Evolutionary conservation across 2,113 vertebrate genomes (phyloP).

Genomic region (Oreochromis aureus): DNA sequence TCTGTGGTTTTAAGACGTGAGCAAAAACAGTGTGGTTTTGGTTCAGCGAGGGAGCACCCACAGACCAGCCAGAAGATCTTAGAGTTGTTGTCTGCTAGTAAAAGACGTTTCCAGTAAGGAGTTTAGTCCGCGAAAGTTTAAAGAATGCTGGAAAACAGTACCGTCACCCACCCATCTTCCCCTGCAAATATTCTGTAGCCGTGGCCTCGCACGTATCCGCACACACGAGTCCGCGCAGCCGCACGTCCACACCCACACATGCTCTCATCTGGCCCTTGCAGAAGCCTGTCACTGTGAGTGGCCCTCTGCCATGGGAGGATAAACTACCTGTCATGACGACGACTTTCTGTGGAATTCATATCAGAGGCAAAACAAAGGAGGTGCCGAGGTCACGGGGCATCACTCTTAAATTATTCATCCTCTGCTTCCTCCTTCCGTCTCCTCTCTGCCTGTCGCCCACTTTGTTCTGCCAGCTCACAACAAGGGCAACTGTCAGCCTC

Average conservation of each 20-base stretch:
- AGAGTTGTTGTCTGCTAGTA: neutral
- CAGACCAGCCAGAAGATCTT: neutral
- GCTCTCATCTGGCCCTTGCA: conserved; percentile 34
- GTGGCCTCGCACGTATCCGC: neutral
- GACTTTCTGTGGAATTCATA: conserved; percentile 73
- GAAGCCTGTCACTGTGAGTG: conserved; percentile 65
- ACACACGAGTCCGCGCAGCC: neutral
- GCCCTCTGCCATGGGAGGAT: conserved; percentile 67
- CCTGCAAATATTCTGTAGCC: neutral
- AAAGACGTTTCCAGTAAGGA: neutral
- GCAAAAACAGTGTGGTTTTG: neutral
- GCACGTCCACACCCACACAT: conserved; percentile 16
- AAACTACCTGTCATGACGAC: conserved; percentile 70
- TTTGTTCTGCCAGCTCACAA: conserved; percentile 66
- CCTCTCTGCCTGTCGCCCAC: conserved; percentile 60
- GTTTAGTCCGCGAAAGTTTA: neutral
- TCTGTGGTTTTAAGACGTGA: neutral
- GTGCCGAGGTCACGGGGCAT: conserved; percentile 69
- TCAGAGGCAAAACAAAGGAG: conserved; percentile 72
- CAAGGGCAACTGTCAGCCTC: conserved; percentile 69
- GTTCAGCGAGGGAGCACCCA: neutral
- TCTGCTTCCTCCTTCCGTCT: conserved; percentile 51
- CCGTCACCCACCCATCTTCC: neutral
- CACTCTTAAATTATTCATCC: conserved; percentile 76
- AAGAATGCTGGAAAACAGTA: neutral